Evolutionary conservation across 1,140 invertebrate species (phyloP), one percentile per base, ranked within the genome.

Genomic region (Drosophila trapezifrons): DNA sequence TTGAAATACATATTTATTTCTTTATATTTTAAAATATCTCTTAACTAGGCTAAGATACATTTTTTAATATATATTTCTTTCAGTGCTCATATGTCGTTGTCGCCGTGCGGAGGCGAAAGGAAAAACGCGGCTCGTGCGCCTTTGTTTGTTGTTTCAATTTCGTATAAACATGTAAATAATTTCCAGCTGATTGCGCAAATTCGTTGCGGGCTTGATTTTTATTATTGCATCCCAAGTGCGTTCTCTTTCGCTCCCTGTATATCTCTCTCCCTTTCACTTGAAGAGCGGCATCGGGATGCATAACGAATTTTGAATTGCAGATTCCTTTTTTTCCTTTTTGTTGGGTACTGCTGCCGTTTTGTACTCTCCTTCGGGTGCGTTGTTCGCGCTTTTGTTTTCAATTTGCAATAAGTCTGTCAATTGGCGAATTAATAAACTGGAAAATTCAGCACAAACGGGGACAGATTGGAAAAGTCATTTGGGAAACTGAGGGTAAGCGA

Each of bases 401-500:
- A 90, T 90, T 90, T 90, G 80, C 89, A 87, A 87, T 90, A 90
- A 90, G 89, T 90, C 84, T 89, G 90, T 91, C 90, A 91, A 90
- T 91, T 91, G 89, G 89, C 90, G 89, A 91, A 91, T 90, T 91
- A 91, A 91, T 89, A 91, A 91, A 91, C 70, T 91, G 89, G 89
- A 91, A 91, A 91, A 87, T 87, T 82, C 84, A 78, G 72, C 76
- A 83, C 64, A 77, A 77, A 59, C 71, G 75, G 64, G 64, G 56
- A 67, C 59, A 78, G 67, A 72, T 67, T 77, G 73, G 62, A 83
- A 86, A 81, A 86, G 80, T 64, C 80, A 72, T 63, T 60, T 54
- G 67, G 65, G 55, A 76, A 76, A 29, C 54, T 46, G 27, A 47
- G 62, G 37, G 47, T 46, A 69, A 45, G 55, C 22, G 59, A 69